Base-by-base conservation (phyloP, 2,888 invertebrate genomes). In the Parnassius mnemosyne region DNA sequence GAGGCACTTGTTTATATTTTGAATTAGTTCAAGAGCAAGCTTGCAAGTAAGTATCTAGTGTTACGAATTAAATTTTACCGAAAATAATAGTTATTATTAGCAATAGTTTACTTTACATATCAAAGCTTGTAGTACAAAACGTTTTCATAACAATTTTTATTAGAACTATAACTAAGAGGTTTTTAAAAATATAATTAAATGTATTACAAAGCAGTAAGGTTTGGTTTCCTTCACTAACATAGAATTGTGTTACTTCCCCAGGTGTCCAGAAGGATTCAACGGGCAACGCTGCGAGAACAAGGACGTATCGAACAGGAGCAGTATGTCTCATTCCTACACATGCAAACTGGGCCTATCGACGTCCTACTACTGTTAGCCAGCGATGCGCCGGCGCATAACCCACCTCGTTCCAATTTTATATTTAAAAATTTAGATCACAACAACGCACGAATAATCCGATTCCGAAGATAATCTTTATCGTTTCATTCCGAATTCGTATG, bases 1-100 rank as follows among this genome's bases (percentile, higher is more conserved):
- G 96, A 78, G 97, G 97, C 83, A 95, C 95, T 71, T 97, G 97
- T 92, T 94, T 94, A 85, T 95, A 94, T 89, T 95, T 96, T 88
- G 93, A 94, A 85, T 93, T 94, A 76, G 94, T 97, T 79, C 94
- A 94, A 83, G 95, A 95, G 91, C 94, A 94, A 83, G 95, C 95
- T 84, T 97, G 97, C 95, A 95, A 94, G 97, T 97, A 92, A 96
- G 95, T 95, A 79, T 67, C 57, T n/a, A 46, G 7, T n/a, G 11
- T 34, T 7, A 34, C 7, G 7, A 7, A 34, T 34, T 34, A 34
- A 34, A 34, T 34, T 34, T 34, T 34, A 34, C 34, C 34, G 34
- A 34, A 34, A 20, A 34, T 7, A 34, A 34, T 34, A 34, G 34
- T 34, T 34, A 34, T 34, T 34, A 34, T 34, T 34, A 34, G 34